A percentile compares a stretch with the other conserved stretches of the same genome.
These are phyloP conservation scores for Aurelia coerulea DNA, from an alignment of 30 jellyfish, hydroid and myxozoan species.

Conservation along the genomic window DNA sequence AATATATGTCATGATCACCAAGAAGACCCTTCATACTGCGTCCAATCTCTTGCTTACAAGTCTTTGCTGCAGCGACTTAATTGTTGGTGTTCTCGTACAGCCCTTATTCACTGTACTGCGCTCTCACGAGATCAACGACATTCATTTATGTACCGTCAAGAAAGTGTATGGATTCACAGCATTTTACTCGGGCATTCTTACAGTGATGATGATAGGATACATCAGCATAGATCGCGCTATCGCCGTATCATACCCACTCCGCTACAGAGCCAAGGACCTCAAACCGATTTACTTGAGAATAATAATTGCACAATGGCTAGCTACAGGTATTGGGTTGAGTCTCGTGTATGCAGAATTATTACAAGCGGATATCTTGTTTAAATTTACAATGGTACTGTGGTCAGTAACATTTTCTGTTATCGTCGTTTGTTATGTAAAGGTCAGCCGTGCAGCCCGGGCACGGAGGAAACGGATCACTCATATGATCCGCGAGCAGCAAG, in stretches of 20 bases:
- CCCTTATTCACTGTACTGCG: neutral
- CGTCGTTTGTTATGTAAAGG: too few species aligned
- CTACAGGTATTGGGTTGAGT: too few species aligned
- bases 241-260: neutral
- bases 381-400: too few species aligned
- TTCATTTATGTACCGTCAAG: constrained; percentile 13
- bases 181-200: neutral
- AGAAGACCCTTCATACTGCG: neutral
- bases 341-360: too few species aligned
- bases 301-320: too few species aligned
- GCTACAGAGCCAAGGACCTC: constrained; percentile 3
- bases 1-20: constrained; percentile 3
- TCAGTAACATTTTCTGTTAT: too few species aligned
- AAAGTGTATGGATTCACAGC: constrained; percentile 10
- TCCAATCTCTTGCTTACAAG: constrained; percentile 2
- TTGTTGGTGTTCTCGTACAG: constrained; percentile 2
- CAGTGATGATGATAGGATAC: neutral
- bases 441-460: too few species aligned
- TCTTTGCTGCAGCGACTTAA: constrained; percentile 10
- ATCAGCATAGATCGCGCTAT: constrained; percentile 6
- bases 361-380: too few species aligned
- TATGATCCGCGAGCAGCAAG: too few species aligned
- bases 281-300: neutral
- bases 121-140: constrained; percentile 1
- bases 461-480: too few species aligned